Percentiles rank a stretch among this genome's conserved stretches.
Conservation (phyloP, 2,888 invertebrate genomes). For the Odontocerum albicorne region DNA sequence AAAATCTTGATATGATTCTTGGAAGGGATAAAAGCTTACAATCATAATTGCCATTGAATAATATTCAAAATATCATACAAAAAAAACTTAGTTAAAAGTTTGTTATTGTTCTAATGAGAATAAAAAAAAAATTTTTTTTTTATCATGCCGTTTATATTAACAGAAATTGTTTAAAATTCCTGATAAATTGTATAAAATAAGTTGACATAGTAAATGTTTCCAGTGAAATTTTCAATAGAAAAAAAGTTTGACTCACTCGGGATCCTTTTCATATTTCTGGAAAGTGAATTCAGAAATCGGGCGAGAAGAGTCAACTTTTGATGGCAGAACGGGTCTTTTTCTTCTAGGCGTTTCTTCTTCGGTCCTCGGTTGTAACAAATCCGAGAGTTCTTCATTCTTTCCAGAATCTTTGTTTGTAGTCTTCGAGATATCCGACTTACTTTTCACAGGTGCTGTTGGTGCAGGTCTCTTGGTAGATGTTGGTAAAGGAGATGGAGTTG, state of each 20-base stretch:
- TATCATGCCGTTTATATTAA: background rate
- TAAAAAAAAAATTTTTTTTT: background rate
- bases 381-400: no score
- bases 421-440: no score
- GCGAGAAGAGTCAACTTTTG: constrained; percentile 43
- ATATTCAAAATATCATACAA: background rate
- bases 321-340: constrained; percentile 57
- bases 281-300: constrained; percentile 51
- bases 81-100: background rate
- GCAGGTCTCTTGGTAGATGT: no score
- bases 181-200: background rate
- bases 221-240: background rate
- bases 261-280: constrained; percentile 59
- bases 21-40: background rate
- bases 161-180: background rate
- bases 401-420: no score
- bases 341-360: no score
- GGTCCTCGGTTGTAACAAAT: no score
- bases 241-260: constrained; percentile 47
- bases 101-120: background rate
- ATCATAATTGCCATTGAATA: background rate
- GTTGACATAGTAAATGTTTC: constrained; percentile 2
- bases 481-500: no score
- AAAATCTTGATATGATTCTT: background rate
- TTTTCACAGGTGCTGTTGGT: no score